Evolutionary conservation across 2,888 invertebrate species (phyloP), one percentile per base, ranked within the genome.

Genomic region (Scaptomyza caliginosa): DNA sequence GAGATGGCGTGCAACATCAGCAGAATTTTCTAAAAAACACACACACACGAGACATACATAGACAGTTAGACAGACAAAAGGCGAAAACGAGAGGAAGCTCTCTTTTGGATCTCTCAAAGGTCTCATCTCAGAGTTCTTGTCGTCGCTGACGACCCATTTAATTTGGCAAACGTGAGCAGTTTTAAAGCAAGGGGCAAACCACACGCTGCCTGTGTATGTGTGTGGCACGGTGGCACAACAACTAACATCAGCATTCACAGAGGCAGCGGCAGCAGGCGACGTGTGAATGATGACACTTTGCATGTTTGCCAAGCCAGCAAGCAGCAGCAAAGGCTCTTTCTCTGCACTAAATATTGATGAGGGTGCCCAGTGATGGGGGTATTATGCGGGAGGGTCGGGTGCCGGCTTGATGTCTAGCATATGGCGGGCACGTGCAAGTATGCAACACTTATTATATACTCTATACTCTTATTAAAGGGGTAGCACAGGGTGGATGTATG

Each of bases 271-370:
- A 60, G 56, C 64, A 57, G 66, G 67, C 80, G 83, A 86, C 80
- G 85, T 88, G 88, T 85, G 83, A 88, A 86, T 85, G 87, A 88
- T 88, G 88, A 83, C 86, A 88, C 88, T 87, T 84, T 86, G 86
- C 86, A 83, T 84, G 86, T 86, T 84, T 86, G 86, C 80, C 83
- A 76, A 86, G 83, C 83, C 80, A 77, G 24, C 72, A 80, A 45
- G 34, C 34, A 58, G 46, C 36, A 34, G 49, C 56, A 59, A 52
- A 52, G 67, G 76, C 46, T 46, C 46, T 34, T 32, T 46, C 71
- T 71, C 71, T 59, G 74, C 80, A 80, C 86, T 86, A 84, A 86
- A 84, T 84, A 86, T 84, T 84, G 83, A 84, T 84, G 83, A 84
- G 83, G 80, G 65, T 78, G 69, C 74, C 49, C 66, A 39, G 38